A percentile compares a stretch with the other conserved stretches of the same genome.
These are phyloP conservation scores for Saguinus imperator DNA, from an alignment of 2,113 vertebrate species.

Conservation along the genomic window DNA sequence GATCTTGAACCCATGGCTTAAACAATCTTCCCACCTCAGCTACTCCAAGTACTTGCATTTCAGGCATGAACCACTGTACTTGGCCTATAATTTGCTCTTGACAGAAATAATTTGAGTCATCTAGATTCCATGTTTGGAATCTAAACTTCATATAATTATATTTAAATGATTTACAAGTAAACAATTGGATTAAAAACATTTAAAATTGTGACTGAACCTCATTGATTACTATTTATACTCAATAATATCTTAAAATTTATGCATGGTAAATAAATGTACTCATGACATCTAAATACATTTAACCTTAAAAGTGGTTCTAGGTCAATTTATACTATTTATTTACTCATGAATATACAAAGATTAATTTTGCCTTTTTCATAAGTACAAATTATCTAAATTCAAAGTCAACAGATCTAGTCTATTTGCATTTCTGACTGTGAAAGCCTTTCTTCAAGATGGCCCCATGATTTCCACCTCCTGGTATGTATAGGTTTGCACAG, in stretches of 20 bases:
- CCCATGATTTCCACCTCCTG: not conserved
- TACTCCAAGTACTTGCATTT: no score
- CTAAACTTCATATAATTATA: not conserved
- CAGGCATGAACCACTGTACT: no score
- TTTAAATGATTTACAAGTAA: not conserved
- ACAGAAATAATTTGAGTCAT: not conserved
- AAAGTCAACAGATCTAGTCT: not conserved
- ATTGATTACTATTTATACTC: not conserved
- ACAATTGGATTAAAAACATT: not conserved
- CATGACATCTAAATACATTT: not conserved
- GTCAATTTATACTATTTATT: not conserved
- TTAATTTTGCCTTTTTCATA: not conserved
- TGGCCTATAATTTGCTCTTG: not conserved
- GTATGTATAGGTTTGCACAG: not conserved
- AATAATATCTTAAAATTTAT: not conserved
- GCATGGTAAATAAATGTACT: not conserved
- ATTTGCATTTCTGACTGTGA: not conserved
- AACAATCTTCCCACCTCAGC: no score
- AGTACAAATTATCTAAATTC: not conserved
- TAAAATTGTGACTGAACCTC: not conserved
- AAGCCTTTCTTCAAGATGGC: not conserved
- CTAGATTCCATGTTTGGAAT: not conserved
- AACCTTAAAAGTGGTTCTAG: not conserved
- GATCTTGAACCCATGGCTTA: no score
- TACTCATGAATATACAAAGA: not conserved